phyloP scores from a whole-genome alignment of 1,140 invertebrate genomes.

The Rhagoletis zephyria region DNA sequence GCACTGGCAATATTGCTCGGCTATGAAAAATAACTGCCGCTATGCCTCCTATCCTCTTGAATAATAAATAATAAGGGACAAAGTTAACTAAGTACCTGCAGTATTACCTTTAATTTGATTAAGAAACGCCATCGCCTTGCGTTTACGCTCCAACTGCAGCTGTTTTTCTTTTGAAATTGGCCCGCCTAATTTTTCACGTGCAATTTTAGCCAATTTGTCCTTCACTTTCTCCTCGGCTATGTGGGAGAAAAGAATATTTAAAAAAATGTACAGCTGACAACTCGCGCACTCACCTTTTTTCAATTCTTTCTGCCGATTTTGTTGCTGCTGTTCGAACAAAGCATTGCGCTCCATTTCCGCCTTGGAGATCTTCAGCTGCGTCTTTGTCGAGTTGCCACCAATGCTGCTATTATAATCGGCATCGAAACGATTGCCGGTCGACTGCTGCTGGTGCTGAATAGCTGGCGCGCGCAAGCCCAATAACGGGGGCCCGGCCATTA shows the following conservation, averaged over 20 bases:
- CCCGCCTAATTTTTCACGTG: conserved; percentile 77
- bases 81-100: background rate
- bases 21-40: too few relatives aligned
- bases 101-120: conserved; percentile 75
- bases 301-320: conserved; percentile 63
- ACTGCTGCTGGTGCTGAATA: background rate
- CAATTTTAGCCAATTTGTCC: conserved; percentile 78
- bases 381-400: background rate
- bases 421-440: conserved; percentile 51
- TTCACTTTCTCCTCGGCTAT: conserved; percentile 78
- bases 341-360: conserved; percentile 55
- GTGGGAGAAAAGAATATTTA: conserved; percentile 30
- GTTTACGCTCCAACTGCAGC: conserved; percentile 82
- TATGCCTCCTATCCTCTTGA: too few relatives aligned
- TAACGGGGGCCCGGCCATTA: background rate
- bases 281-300: conserved; percentile 61
- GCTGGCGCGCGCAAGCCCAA: background rate
- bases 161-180: conserved; percentile 78
- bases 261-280: background rate
- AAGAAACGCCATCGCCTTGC: conserved; percentile 78
- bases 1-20: too few relatives aligned
- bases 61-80: too few relatives aligned
- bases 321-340: conserved; percentile 54
- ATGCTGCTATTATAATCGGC: conserved; percentile 7
- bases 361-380: conserved; percentile 30